These are phyloP conservation scores for Corythaeola cristata DNA, from an alignment of 2,113 vertebrate species.

Conservation along the genomic window DNA sequence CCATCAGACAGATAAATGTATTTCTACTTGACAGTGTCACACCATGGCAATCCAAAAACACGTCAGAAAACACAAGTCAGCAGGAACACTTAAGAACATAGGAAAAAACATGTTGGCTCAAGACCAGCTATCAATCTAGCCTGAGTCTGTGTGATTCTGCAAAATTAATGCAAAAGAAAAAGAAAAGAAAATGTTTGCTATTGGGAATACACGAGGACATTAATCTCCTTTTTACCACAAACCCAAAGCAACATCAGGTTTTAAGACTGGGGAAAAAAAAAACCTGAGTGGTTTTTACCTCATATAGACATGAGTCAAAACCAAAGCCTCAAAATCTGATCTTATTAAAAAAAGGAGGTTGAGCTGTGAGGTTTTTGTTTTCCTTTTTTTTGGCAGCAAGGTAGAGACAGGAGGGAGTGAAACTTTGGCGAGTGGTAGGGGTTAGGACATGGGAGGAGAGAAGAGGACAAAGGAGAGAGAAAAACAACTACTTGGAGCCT, in stretches of 20 bases:
- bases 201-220: not conserved
- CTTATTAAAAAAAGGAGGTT: not conserved
- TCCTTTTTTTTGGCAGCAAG: slow-evolving; percentile 20
- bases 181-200: not conserved
- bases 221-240: slow-evolving; percentile 26
- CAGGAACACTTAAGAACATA: not conserved
- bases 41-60: not conserved
- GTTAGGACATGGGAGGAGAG: not conserved
- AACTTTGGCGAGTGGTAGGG: not conserved
- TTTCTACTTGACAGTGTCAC: not conserved
- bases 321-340: slow-evolving; percentile 40
- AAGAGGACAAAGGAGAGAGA: slow-evolving; percentile 23
- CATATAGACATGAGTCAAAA: slow-evolving; percentile 29
- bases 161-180: not conserved
- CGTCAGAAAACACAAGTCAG: slow-evolving; percentile 11
- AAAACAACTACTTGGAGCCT: slow-evolving; percentile 24
- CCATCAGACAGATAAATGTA: not conserved
- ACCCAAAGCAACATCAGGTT: not conserved
- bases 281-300: slow-evolving; percentile 2
- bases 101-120: not conserved
- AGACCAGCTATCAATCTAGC: not conserved
- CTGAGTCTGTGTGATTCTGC: not conserved
- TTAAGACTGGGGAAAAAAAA: not conserved
- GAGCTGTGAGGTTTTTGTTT: slow-evolving; percentile 2
- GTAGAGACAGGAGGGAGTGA: not conserved